Evolutionary conservation across 2,888 invertebrate species (phyloP).

Genomic region (Chrysolina americana): DNA sequence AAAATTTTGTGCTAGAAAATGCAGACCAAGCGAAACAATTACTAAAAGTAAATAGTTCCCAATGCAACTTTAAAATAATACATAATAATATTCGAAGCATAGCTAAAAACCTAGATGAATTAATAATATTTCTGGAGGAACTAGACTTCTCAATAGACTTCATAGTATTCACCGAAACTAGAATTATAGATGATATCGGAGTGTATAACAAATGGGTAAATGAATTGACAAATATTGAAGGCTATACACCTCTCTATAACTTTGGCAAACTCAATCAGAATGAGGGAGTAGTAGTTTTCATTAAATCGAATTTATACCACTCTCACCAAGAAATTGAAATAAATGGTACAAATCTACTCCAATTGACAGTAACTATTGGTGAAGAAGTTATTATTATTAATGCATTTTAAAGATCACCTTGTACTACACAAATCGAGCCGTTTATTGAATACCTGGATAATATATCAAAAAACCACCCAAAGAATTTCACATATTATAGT

Average conservation of each 20-base stretch:
- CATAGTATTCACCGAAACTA: slow-evolving; percentile 9
- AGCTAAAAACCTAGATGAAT: slow-evolving; percentile 22
- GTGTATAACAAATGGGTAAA: too few relatives aligned
- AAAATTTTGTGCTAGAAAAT: slow-evolving; percentile 27
- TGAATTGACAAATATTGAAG: too few relatives aligned
- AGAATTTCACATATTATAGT: not conserved
- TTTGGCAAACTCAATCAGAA: slow-evolving; percentile 2
- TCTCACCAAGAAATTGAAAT: not conserved
- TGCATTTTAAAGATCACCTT: slow-evolving; percentile 21
- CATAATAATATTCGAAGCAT: slow-evolving; percentile 23
- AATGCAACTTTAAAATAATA: slow-evolving; percentile 4
- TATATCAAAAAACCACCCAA: slow-evolving; percentile 8
- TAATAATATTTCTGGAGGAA: slow-evolving; percentile 10
- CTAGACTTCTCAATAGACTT: slow-evolving; percentile 10
- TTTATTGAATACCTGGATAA: not conserved
- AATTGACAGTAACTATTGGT: not conserved
- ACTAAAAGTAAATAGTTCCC: slow-evolving; percentile 18
- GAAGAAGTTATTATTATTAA: not conserved
- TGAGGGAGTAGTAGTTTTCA: slow-evolving; percentile 14
- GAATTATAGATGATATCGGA: slow-evolving; percentile 1
- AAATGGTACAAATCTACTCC: slow-evolving; percentile 11
- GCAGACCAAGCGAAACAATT: slow-evolving; percentile 27
- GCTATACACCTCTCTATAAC: slow-evolving; percentile 5
- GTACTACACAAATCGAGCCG: not conserved
- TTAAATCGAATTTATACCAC: slow-evolving; percentile 8